A percentile compares a stretch with the other conserved stretches of the same genome.
These are phyloP conservation scores for Anabacerthia variegaticeps DNA, from an alignment of 2,797 vertebrate species.

Conservation along the genomic window DNA sequence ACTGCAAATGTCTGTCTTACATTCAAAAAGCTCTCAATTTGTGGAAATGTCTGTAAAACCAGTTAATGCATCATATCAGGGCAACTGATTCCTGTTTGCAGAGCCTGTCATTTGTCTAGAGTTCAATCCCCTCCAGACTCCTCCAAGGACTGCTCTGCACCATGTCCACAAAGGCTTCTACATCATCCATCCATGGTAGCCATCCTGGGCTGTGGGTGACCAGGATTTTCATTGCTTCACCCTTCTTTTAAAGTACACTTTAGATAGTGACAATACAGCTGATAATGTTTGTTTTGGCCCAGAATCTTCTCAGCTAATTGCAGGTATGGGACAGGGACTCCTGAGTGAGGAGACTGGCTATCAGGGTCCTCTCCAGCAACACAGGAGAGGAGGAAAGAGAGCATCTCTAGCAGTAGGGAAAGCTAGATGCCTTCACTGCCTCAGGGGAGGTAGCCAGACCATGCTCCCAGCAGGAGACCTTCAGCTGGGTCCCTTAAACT, in stretches of 20 bases:
- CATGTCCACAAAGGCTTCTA: not conserved
- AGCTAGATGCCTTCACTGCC: not conserved
- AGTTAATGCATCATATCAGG: not conserved
- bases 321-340: not conserved
- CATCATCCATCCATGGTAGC: not conserved
- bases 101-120: not conserved
- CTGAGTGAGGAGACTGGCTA: not conserved
- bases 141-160: not conserved
- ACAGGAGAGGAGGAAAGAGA: not conserved
- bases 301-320: not conserved
- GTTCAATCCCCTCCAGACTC: not conserved
- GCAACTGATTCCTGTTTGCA: not conserved
- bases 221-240: not conserved
- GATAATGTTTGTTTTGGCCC: not conserved
- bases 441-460: not conserved
- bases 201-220: not conserved
- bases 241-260: not conserved
- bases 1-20: not conserved
- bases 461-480: not conserved
- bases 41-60: not conserved
- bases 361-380: not conserved
- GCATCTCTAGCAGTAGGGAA: not conserved
- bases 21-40: not conserved
- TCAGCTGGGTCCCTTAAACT: not conserved
- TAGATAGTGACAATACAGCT: not conserved